These are phyloP conservation scores for Tineola bisselliella DNA, from an alignment of 2,888 invertebrate species.

Conservation along the genomic window DNA sequence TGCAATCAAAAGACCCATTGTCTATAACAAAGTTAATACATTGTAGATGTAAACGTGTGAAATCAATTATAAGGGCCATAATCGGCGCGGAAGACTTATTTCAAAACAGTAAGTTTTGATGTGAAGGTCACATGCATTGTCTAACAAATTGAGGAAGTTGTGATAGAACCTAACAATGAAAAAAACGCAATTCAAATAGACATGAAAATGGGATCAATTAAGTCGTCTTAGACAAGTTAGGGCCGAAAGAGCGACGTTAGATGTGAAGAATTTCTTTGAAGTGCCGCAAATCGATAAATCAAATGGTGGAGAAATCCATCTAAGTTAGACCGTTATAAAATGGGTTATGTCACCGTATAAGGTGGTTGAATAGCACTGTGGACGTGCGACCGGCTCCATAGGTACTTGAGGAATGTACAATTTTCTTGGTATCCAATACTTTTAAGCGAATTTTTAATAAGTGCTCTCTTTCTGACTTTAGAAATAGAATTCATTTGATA, in stretches of 20 bases:
- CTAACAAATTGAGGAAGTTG: conserved; percentile 12
- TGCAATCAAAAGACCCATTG: conserved; percentile 23
- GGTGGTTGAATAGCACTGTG: conserved; percentile 26
- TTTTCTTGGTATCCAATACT: conserved; percentile 27
- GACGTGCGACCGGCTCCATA: conserved; percentile 26
- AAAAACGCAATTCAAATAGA: not conserved
- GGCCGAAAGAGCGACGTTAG: conserved; percentile 2
- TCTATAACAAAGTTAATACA: conserved; percentile 24
- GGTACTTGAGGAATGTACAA: conserved; percentile 21
- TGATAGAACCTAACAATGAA: not conserved
- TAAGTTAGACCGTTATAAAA: conserved; percentile 41
- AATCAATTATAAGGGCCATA: conserved; percentile 30
- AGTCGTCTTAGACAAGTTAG: conserved; percentile 12
- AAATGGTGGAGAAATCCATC: conserved; percentile 32
- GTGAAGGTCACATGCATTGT: not conserved
- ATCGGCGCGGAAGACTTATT: conserved; percentile 12
- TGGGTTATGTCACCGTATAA: conserved; percentile 50
- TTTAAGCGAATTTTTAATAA: conserved; percentile 30
- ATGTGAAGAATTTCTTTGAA: conserved; percentile 18
- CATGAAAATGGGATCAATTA: conserved; percentile 14
- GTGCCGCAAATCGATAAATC: conserved; percentile 23
- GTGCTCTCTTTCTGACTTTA: not conserved
- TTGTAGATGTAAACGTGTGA: conserved; percentile 27
- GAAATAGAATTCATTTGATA: conserved; percentile 1
- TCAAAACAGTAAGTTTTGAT: conserved; percentile 2